Percentiles rank a stretch among this genome's conserved stretches.
These are phyloP conservation scores for Sylvilagus floridanus DNA, from an alignment of 2,797 vertebrate genomes.

Conservation along the genomic window DNA sequence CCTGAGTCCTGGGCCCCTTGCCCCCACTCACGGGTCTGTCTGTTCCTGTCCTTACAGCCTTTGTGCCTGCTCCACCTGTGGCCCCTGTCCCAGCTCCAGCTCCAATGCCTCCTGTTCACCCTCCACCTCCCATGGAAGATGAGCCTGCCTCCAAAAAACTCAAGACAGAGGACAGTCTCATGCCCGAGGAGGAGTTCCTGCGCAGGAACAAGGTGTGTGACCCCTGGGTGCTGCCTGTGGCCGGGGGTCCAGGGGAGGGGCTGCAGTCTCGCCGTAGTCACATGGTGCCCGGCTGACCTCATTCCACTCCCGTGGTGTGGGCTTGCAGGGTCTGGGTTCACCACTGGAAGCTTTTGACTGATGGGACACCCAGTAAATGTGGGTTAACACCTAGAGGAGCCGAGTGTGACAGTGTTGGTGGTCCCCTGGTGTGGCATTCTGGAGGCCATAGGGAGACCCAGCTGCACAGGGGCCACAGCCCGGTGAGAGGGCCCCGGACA, in stretches of 20 bases:
- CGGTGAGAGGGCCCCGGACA: neutral
- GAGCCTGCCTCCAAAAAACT: constrained; percentile 97
- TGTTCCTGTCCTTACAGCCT: constrained; percentile 87
- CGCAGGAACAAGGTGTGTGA: constrained; percentile 94
- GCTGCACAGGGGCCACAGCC: neutral
- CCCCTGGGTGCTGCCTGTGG: neutral
- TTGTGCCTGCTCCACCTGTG: constrained; percentile 96
- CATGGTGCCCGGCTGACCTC: neutral
- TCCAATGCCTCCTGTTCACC: constrained; percentile 92
- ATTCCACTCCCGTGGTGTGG: neutral
- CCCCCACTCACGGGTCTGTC: neutral
- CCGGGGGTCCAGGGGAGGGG: neutral
- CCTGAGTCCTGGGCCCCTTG: neutral
- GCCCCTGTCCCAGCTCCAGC: constrained; percentile 92
- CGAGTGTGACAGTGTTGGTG: neutral
- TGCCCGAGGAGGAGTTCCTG: constrained; percentile 98
- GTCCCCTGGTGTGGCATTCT: neutral
- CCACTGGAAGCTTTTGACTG: neutral
- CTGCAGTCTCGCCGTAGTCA: rapidly evolving
- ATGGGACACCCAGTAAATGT: neutral
- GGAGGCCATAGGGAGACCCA: neutral
- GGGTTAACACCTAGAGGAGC: neutral
- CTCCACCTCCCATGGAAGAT: constrained; percentile 95
- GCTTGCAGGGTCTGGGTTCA: neutral
- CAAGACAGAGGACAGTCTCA: constrained; percentile 98